Base-by-base conservation (phyloP, 2,888 invertebrate species). In the Drosophila falleni region DNA sequence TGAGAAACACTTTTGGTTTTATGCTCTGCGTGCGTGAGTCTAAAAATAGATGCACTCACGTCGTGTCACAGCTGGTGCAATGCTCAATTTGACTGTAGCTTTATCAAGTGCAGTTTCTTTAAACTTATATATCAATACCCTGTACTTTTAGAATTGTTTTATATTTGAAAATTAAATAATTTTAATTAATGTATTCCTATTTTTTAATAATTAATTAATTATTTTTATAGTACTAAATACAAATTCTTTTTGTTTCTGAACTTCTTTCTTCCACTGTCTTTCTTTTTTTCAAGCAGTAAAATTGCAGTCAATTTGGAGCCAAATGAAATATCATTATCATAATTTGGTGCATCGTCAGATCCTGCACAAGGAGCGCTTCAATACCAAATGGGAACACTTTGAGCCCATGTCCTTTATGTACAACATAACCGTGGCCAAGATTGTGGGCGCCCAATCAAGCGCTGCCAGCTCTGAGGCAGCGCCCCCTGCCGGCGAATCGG, bases 351-450 rank as follows among this genome's bases (percentile, higher is more conserved):
- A 91, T 60, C 90, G 91, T 3, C 91, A 91, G 78, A 91, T 91
- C 26, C 77, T 91, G 26, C 91, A 91, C 73, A 91, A 91, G 75
- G 91, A 91, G 64, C 91, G 91, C 59, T 91, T 91, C 74, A 91
- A 91, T 39, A 91, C 91, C 64, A 91, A 91, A 60, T 91, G 91
- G 91, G 91, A 91, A 41, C 91, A 91, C 65, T 91, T 91, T 31
- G 91, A 91, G 54, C 91, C 91, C 13, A 91, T 91, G 91, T 91
- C 91, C 8, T 91, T 91, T 46, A 91, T 91, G 91, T 91, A 91
- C 67, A 91, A 90, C 71, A 91, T 91, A 26, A 91, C 91, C 4
- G 91, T 91, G 39, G 87, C 91, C 26, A 91, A 91, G 67, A 91
- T 91, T 31, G 90, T 91, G 4, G 91, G 91, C 5, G 83, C 91